Percentiles rank a stretch among this genome's conserved stretches.
Evolutionary conservation across 2,113 vertebrate genomes (phyloP).

Genomic region (Murina feae): DNA sequence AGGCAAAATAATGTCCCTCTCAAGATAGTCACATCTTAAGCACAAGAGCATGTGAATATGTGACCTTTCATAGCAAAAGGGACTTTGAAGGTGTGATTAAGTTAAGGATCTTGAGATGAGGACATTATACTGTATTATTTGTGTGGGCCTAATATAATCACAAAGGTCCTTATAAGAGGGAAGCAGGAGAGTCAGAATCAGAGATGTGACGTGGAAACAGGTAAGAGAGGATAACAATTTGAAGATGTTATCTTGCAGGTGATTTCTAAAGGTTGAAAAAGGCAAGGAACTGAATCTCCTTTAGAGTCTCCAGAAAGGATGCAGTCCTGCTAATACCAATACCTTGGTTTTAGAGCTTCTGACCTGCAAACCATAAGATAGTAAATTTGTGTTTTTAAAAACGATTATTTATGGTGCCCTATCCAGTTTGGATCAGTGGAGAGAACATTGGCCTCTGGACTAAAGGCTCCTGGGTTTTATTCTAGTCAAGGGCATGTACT

Average conservation of each 20-base stretch:
- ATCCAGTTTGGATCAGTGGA: too few species aligned
- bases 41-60: neutral
- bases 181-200: neutral
- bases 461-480: too few species aligned
- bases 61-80: neutral
- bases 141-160: neutral
- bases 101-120: neutral
- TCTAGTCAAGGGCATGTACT: too few species aligned
- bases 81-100: neutral
- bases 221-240: neutral
- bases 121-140: neutral
- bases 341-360: neutral
- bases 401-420: neutral
- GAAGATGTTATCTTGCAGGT: neutral
- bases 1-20: neutral
- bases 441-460: too few species aligned
- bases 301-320: neutral
- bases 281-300: neutral
- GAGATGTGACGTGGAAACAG: neutral
- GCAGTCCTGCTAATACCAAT: neutral
- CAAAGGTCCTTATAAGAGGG: neutral
- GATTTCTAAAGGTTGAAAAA: neutral
- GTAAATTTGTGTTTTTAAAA: constrained; percentile 16
- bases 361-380: neutral
- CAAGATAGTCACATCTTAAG: neutral